A percentile compares a stretch with the other conserved stretches of the same genome.
phyloP scores from a whole-genome alignment of 1,140 invertebrate species.

The Lordiphosa clarofinis region DNA sequence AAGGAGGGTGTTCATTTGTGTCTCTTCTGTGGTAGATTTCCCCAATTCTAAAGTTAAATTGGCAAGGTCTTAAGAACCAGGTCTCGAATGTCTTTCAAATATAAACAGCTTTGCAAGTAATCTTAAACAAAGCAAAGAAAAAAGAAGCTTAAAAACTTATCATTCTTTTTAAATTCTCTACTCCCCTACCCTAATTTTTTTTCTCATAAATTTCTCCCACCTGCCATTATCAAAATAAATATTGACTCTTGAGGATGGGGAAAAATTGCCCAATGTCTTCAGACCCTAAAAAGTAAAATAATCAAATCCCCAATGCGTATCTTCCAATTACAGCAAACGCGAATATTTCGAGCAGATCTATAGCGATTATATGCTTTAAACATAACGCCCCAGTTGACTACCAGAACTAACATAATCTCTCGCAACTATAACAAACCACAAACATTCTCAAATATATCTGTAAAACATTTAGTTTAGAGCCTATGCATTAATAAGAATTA shows the following conservation, averaged over 20 bases:
- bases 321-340: conserved; percentile 76
- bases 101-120: no score
- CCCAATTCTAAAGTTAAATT: no score
- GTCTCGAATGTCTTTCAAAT: no score
- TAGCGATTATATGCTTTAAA: conserved; percentile 71
- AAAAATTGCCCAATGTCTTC: conserved; percentile 14
- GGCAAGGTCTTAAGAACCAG: no score
- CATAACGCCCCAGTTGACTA: not conserved
- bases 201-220: no score
- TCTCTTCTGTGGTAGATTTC: no score
- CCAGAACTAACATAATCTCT: conserved; percentile 15
- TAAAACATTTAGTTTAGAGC: conserved; percentile 41
- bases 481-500: conserved; percentile 20
- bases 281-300: conserved; percentile 24
- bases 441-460: conserved; percentile 18
- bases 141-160: no score
- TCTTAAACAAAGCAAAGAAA: no score
- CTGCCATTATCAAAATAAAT: no score
- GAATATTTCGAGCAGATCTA: conserved; percentile 72
- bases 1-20: no score
- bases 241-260: not conserved
- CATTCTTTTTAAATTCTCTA: no score
- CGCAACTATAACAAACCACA: conserved; percentile 27
- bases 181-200: no score
- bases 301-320: conserved; percentile 44